Evolutionary conservation across 1,140 invertebrate species (phyloP), one percentile per base, ranked within the genome.

Genomic region (Eueides isabella): DNA sequence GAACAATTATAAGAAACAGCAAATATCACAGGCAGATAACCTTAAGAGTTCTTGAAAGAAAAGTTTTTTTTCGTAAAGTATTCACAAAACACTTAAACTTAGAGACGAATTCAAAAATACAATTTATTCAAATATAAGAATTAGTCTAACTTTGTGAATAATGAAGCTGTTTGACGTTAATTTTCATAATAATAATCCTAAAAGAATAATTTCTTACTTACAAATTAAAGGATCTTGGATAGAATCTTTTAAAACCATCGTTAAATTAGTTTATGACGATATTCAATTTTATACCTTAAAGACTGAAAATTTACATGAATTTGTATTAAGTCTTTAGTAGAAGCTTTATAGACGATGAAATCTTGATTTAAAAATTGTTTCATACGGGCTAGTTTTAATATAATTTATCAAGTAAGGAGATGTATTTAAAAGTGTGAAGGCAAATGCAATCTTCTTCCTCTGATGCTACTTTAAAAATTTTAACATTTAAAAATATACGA

Each of bases 81-180:
- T 74, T 74, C 67, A 64, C 61, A 74, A 74, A 69, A 69, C 72
- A 68, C 33, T 63, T 33, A 63, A 67, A 68, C 61, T 68, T 74
- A 26, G 38, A 67, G 31, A 69, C 35, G 61, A 68, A 74, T 55
- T 55, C 19, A 26, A 23, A 55, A 55, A 55, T 55, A 26, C 19
- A 55, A 55, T 55, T 55, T 55, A 55, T 55, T 55, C 48, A 55
- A 55, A 55, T 55, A 55, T 55, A 26, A 55, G 48, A 55, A 23
- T 55, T 55, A 55, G 48, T 26, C 48, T 55, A 19, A 23, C 41
- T 65, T 71, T 29, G 35, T 65, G 62, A 71, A 71, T 65, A 69
- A 69, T 62, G 16, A 69, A 69, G 55, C 9, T 55, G 9, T 55
- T 55, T 23, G 23, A 26, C 48, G 23, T 26, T 12, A 26, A 55